phyloP scores from a whole-genome alignment of 1,140 invertebrate species.

The Papilio glaucus region DNA sequence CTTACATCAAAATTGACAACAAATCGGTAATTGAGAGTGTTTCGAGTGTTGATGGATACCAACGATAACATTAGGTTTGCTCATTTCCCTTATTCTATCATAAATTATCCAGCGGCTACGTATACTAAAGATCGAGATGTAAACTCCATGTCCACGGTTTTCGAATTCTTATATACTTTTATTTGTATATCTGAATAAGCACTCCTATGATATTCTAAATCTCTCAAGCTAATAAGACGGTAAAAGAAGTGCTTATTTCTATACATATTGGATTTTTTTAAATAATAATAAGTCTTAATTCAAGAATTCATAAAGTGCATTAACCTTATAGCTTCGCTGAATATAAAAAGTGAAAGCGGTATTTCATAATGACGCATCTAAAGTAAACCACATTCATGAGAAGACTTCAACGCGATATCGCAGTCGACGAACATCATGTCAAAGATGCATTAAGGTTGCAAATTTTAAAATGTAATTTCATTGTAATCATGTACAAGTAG shows the following conservation, averaged over 20 bases:
- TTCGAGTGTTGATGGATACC: too few relatives aligned
- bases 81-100: too few relatives aligned
- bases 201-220: too few relatives aligned
- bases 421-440: slow-evolving; percentile 14
- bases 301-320: slow-evolving; percentile 3
- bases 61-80: too few relatives aligned
- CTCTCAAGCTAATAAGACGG: background rate
- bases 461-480: slow-evolving; percentile 6
- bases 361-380: slow-evolving; percentile 26
- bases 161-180: too few relatives aligned
- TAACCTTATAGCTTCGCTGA: slow-evolving; percentile 4
- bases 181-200: too few relatives aligned
- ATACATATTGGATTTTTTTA: background rate
- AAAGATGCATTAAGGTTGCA: slow-evolving; percentile 13
- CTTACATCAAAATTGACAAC: too few relatives aligned
- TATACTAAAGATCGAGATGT: too few relatives aligned
- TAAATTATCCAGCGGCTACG: too few relatives aligned
- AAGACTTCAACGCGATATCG: slow-evolving; percentile 10
- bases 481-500: background rate
- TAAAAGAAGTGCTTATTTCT: background rate
- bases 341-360: slow-evolving; percentile 32
- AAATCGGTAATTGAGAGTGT: too few relatives aligned
- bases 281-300: background rate
- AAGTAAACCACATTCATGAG: slow-evolving; percentile 31
- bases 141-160: too few relatives aligned